Percentiles rank a stretch among this genome's conserved stretches.
These are phyloP conservation scores for Tachysurus fulvidraco DNA, from an alignment of 2,113 vertebrate genomes.

Conservation along the genomic window DNA sequence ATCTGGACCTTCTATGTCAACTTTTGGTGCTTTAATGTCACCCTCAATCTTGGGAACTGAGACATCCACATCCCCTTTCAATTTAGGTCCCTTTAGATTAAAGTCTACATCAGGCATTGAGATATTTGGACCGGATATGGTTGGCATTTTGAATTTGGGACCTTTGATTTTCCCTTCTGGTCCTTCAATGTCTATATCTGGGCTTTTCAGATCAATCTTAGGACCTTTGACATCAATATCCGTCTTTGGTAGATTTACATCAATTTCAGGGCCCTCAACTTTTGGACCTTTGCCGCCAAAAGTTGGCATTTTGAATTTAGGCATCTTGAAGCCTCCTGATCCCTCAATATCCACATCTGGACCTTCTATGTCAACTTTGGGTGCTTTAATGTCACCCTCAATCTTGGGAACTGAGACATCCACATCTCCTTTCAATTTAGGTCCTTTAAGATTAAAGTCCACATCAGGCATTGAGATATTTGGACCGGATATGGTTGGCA, in stretches of 20 bases:
- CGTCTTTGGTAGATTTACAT: background rate
- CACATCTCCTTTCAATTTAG: conserved; percentile 11
- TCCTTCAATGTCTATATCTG: conserved; percentile 5
- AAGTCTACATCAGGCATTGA: too few relatives aligned
- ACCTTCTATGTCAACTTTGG: conserved; percentile 58
- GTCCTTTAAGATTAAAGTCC: conserved; percentile 58
- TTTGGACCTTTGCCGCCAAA: too few relatives aligned
- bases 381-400: conserved; percentile 60
- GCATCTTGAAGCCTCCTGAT: conserved; percentile 25
- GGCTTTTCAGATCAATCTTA: conserved; percentile 20
- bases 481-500: conserved; percentile 68
- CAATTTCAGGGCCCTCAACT: too few relatives aligned
- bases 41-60: too few relatives aligned
- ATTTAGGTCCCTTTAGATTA: too few relatives aligned
- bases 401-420: too few relatives aligned
- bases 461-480: conserved; percentile 67
- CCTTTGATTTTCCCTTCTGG: conserved; percentile 57
- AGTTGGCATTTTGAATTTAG: conserved; percentile 13
- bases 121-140: too few relatives aligned
- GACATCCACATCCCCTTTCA: too few relatives aligned
- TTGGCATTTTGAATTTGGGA: conserved; percentile 53
- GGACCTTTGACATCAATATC: background rate
- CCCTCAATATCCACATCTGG: conserved; percentile 6
- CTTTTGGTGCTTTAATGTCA: too few relatives aligned
- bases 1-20: too few relatives aligned